These are phyloP conservation scores for Megaustenia siamemsis DNA, from an alignment of 2,888 invertebrate species.

Conservation along the genomic window DNA sequence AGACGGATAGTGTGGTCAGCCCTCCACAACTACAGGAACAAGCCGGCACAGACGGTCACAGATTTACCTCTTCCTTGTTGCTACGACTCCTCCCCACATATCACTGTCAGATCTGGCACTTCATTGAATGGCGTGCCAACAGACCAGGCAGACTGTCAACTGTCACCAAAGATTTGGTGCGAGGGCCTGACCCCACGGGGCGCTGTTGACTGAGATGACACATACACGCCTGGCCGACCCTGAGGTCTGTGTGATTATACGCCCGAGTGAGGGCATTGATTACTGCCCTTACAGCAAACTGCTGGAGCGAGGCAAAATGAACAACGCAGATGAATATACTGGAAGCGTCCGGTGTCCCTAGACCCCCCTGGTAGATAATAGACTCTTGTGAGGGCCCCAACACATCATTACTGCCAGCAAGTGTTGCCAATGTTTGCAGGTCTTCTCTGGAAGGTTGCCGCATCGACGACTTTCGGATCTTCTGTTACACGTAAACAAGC, in stretches of 20 bases:
- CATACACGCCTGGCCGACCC: background rate
- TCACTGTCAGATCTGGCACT: slow-evolving; percentile 23
- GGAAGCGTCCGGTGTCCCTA: background rate
- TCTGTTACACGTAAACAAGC: too few species aligned
- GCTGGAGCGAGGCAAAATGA: slow-evolving; percentile 26
- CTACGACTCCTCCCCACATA: background rate
- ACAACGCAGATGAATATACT: background rate
- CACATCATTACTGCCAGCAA: background rate
- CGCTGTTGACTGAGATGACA: background rate
- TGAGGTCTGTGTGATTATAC: background rate
- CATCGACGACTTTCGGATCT: background rate
- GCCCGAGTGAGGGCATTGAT: background rate
- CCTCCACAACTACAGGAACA: too few species aligned
- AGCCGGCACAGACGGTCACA: background rate
- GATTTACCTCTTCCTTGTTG: background rate
- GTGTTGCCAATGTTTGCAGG: background rate
- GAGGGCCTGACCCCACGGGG: background rate
- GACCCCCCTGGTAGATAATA: background rate
- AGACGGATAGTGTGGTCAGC: too few species aligned
- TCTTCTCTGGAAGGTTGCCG: background rate
- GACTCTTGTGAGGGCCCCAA: background rate
- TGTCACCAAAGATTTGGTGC: slow-evolving; percentile 7
- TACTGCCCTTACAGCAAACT: background rate
- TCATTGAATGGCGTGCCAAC: slow-evolving; percentile 25
- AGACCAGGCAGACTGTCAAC: slow-evolving; percentile 19